Evolutionary conservation across 1,140 invertebrate species (phyloP), one percentile per base, ranked within the genome.

Genomic region (Planococcus citri): DNA sequence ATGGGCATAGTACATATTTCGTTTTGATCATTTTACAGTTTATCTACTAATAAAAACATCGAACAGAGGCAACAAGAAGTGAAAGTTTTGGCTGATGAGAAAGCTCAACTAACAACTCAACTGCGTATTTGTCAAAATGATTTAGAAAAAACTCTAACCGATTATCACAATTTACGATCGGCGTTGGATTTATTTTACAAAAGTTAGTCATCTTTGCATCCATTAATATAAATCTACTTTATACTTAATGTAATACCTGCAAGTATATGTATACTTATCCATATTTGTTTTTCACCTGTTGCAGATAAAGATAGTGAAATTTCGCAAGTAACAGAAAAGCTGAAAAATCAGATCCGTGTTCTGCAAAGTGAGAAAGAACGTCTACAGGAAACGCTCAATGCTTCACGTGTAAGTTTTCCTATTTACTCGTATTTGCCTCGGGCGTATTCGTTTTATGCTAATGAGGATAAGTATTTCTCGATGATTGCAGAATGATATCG

Each of bases 271-370:
- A 51, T 51, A 17, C n/a, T 51, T 51, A n/a, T 51, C 12, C 17
- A 17, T 37, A 51, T 51, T 51, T 51, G 17, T n/a, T 51, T n/a
- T n/a, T 4, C 10, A 51, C 41, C 6, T 51, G 6, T n/a, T 17
- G 10, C 22, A 64, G 60, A 64, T 64, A 64, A 17, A 64, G 60
- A 64, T 25, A 64, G 60, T 25, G 60, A 64, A 64, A 64, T 64
- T 17, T 22, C 24, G 3, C 60, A 64, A 64, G 60, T 17, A 22
- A 64, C 60, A 2, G 60, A 64, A 64, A 64, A 64, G 25, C 60
- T 64, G 29, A 33, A 3, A 64, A 17, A 24, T 24, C 9, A 58
- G 10, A 64, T 24, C 3, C 51, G 21, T 3, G 17, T 20, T 20
- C 4, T 17, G 20, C 20, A 64, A 25, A 2, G 20, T 64, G 60